Evolutionary conservation across 1,140 invertebrate species (phyloP), one percentile per base, ranked within the genome.

Genomic region (Nylanderia fulva): DNA sequence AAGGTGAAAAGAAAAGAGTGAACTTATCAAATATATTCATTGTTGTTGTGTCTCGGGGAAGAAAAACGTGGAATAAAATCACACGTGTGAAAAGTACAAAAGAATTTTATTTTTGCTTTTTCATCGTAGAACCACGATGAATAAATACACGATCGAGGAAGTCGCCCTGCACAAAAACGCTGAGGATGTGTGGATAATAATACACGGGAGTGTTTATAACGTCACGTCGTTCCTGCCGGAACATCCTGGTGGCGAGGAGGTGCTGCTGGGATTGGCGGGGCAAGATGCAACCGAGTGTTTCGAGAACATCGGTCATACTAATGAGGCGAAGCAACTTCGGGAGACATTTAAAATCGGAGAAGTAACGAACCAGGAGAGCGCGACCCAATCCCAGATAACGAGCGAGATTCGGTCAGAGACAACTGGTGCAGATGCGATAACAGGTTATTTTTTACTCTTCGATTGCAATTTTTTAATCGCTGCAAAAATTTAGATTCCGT

Each of bases 221-320:
- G 83, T 96, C 2, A 96, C 95, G 0, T 91, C 92, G 54, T 96
- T 96, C 79, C 64, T 96, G 4, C 94, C 93, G 8, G 95, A 96
- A 95, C 98, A 99, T 95, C 98, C 98, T 13, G 98, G 98, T 21
- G 98, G 98, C 33, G 96, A 97, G 88, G 98, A 98, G 91, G 97
- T 98, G 42, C 94, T 99, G 66, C 82, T 98, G 24, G 96, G 97
- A 87, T 96, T 97, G 85, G 97, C 96, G 1, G 98, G 97, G 15
- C 92, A 94, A 58, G 97, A 98, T 93, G 97, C 96, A 0, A 98
- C 97, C 7, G 95, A 96, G 76, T 95, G 96, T 80, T 98, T 98
- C 95, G 96, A 97, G 91, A 97, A 98, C 91, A 96, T 98, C 75
- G 98, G 98, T 0, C 98, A 99, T 94, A 97, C 97, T 21, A 94